Base-by-base conservation (phyloP, 2,888 invertebrate genomes). In the Hyalella azteca region DNA sequence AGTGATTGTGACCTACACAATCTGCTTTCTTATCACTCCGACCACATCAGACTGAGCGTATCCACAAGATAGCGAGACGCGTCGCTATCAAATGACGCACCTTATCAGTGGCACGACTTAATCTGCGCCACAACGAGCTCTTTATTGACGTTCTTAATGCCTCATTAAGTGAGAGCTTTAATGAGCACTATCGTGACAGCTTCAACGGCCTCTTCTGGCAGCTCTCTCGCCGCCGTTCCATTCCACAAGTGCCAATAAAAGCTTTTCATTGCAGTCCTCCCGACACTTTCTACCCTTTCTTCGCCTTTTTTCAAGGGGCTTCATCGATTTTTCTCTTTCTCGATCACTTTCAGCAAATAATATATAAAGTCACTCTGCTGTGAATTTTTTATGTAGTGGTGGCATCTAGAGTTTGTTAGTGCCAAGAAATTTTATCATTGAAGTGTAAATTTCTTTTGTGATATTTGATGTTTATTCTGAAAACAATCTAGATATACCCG, bases 111-210 rank as follows among this genome's bases (percentile, higher is more conserved):
- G 15, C 36, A 2, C 15, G 66, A 29, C 39, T 66, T 66, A 66
- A 66, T 66, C 29, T 66, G 66, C 7, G 32, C 66, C 66, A 19
- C 66, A 66, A 66, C 36, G 66, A 66, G 66, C 66, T 29, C 66
- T 66, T 66, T 66, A 66, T 66, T 66, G 66, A 19, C 36, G 66
- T 29, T 39, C 66, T 66, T 66, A 36, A 66, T 66, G 66, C 66
- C 39, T 66, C 66, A 66, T 54, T 54, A 29, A 29, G 29, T 54
- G 54, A 29, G 7, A 7, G 26, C 29, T 54, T 54, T 54, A 54
- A 54, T 54, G 54, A 54, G 54, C 22, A 29, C 54, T 54, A 22
- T 22, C 29, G 54, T 54, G 54, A 54, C 54, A 54, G 54, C 54
- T 54, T 26, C 54, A 54, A 54, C 54, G 54, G 29, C 54, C 54